phyloP scores from a whole-genome alignment of 1,140 invertebrate species.

The Papilio polyxenes region DNA sequence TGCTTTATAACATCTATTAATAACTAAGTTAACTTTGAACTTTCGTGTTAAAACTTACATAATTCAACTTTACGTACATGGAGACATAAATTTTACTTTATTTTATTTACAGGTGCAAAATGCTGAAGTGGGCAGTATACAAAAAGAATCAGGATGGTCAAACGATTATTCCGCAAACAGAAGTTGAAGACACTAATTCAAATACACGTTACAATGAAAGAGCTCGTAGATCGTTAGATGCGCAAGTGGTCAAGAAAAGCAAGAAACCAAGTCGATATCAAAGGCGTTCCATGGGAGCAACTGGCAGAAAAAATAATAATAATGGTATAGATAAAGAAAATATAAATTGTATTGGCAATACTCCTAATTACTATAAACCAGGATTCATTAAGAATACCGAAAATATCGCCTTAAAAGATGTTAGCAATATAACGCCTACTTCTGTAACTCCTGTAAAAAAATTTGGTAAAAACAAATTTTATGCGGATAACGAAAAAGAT shows the following conservation, averaged over 20 bases:
- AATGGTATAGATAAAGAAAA: constrained; percentile 74
- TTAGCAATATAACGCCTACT: constrained; percentile 75
- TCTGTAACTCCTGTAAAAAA: constrained; percentile 59
- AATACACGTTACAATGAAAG: constrained; percentile 56
- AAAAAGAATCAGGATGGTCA: constrained; percentile 71
- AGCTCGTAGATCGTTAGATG: constrained; percentile 67
- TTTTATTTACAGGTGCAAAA: constrained; percentile 67
- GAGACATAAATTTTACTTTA: neutral
- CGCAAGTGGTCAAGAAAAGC: constrained; percentile 69
- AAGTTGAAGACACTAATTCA: constrained; percentile 47
- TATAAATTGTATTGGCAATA: constrained; percentile 70
- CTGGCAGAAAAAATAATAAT: constrained; percentile 62
- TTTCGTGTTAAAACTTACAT: neutral
- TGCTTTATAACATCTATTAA: constrained; percentile 22
- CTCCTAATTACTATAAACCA: constrained; percentile 74
- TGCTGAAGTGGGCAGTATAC: constrained; percentile 79
- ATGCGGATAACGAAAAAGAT: constrained; percentile 61
- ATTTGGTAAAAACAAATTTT: constrained; percentile 62
- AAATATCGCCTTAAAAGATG: constrained; percentile 70
- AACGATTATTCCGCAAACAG: constrained; percentile 50
- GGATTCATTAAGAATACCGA: constrained; percentile 73
- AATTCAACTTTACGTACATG: neutral
- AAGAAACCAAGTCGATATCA: constrained; percentile 77
- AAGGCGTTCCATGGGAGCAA: constrained; percentile 69
- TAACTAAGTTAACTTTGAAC: constrained; percentile 10